Conservation (phyloP, 2,113 vertebrate species). For the Chaenocephalus aceratus region DNA sequence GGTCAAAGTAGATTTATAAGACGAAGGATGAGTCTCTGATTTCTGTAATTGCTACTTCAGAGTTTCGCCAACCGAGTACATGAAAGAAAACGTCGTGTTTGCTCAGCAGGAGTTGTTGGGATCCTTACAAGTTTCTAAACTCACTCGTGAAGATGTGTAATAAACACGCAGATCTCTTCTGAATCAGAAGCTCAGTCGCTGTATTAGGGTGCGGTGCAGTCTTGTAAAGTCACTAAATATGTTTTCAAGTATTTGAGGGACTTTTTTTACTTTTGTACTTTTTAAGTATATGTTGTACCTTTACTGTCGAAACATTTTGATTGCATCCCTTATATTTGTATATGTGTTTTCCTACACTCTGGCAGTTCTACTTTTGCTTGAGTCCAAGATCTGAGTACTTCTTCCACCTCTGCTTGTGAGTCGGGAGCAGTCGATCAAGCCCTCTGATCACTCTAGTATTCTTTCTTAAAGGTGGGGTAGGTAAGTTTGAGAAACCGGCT, state of each 20-base stretch:
- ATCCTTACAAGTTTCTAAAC: neutral
- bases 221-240: too few relatives aligned
- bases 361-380: too few relatives aligned
- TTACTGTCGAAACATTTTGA: too few relatives aligned
- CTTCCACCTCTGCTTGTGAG: too few relatives aligned
- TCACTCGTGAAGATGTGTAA: neutral
- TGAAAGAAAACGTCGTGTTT: too few relatives aligned
- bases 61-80: constrained; percentile 9
- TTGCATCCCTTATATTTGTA: too few relatives aligned
- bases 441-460: neutral
- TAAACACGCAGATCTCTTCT: neutral
- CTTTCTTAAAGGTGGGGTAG: neutral
- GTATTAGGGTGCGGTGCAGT: neutral
- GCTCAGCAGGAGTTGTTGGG: neutral
- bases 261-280: too few relatives aligned
- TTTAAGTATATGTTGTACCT: too few relatives aligned
- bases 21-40: constrained; percentile 42
- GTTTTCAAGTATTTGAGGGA: too few relatives aligned
- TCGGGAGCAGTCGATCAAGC: neutral
- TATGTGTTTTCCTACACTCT: too few relatives aligned
- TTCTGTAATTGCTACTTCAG: constrained; percentile 54
- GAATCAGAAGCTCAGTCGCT: neutral
- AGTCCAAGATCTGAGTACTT: too few relatives aligned
- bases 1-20: constrained; percentile 52
- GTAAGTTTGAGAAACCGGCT: too few relatives aligned